Percentiles rank a stretch among this genome's conserved stretches.
Conservation (phyloP, 1,140 invertebrate genomes). For the Hycleus cichorii region DNA sequence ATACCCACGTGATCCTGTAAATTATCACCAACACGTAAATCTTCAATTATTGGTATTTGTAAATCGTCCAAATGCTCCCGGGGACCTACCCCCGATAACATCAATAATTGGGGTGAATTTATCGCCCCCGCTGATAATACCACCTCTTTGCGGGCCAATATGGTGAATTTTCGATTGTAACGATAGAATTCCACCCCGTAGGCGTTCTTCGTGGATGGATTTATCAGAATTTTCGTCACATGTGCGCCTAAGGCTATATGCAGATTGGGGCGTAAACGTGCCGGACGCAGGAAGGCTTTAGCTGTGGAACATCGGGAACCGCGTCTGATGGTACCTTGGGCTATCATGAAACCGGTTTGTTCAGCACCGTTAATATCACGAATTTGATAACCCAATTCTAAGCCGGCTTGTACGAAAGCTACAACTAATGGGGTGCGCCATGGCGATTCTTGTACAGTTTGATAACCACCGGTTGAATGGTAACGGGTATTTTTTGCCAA, state of each 20-base stretch:
- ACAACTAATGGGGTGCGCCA: slow-evolving; percentile 73
- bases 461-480: slow-evolving; percentile 64
- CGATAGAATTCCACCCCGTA: slow-evolving; percentile 69
- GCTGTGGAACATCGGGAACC: slow-evolving; percentile 77
- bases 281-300: slow-evolving; percentile 79
- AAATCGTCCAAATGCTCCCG: slow-evolving; percentile 60
- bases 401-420: slow-evolving; percentile 78
- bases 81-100: slow-evolving; percentile 83
- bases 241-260: slow-evolving; percentile 71
- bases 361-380: slow-evolving; percentile 78
- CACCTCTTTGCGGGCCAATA: slow-evolving; percentile 66
- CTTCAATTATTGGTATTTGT: slow-evolving; percentile 62
- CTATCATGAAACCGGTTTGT: slow-evolving; percentile 81
- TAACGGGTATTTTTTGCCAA: slow-evolving; percentile 58
- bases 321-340: slow-evolving; percentile 73
- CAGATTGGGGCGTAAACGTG: slow-evolving; percentile 68
- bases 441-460: slow-evolving; percentile 78
- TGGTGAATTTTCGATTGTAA: slow-evolving; percentile 51
- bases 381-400: slow-evolving; percentile 79
- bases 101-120: slow-evolving; percentile 72
- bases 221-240: slow-evolving; percentile 62
- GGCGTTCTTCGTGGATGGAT: slow-evolving; percentile 61
- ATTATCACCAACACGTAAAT: slow-evolving; percentile 69
- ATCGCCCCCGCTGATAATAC: slow-evolving; percentile 74
- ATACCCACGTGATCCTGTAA: slow-evolving; percentile 78